A percentile compares a stretch with the other conserved stretches of the same genome.
Conservation (phyloP, 2,113 vertebrate genomes). For the Cephalopholis sonnerati region DNA sequence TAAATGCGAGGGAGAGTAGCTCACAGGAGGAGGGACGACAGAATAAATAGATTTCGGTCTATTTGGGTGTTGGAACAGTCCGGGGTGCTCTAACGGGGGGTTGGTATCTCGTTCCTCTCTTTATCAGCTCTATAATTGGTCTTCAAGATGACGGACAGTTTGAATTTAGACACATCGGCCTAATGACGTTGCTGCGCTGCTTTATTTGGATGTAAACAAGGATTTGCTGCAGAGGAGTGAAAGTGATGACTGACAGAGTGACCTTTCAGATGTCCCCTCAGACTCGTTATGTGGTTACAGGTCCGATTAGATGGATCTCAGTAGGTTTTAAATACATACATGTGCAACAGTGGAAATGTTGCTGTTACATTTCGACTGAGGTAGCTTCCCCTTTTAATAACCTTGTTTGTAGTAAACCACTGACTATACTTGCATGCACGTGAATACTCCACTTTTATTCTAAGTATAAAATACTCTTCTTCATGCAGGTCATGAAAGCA, state of each 20-base stretch:
- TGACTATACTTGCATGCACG: too few species aligned
- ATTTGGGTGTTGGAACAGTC: constrained; percentile 38
- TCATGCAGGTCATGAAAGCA: too few species aligned
- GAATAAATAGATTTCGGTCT: constrained; percentile 12
- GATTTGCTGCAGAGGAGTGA: neutral
- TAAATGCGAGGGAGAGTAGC: neutral
- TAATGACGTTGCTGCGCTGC: neutral
- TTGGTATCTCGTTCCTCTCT: constrained; percentile 2
- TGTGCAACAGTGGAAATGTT: neutral
- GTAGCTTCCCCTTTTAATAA: neutral
- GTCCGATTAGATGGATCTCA: neutral
- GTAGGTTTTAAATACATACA: neutral
- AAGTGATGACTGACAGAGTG: neutral
- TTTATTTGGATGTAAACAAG: constrained; percentile 60
- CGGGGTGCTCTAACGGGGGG: neutral
- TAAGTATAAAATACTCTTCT: too few species aligned
- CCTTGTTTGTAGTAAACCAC: neutral
- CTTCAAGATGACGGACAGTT: neutral
- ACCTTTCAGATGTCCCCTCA: constrained; percentile 1
- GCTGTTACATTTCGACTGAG: neutral
- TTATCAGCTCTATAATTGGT: constrained; percentile 32
- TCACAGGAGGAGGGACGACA: neutral
- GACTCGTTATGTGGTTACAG: neutral
- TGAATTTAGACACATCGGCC: constrained; percentile 17
- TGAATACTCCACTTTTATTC: too few species aligned